Base-by-base conservation (phyloP, 2,113 vertebrate species). In the Xiphophorus hellerii region DNA sequence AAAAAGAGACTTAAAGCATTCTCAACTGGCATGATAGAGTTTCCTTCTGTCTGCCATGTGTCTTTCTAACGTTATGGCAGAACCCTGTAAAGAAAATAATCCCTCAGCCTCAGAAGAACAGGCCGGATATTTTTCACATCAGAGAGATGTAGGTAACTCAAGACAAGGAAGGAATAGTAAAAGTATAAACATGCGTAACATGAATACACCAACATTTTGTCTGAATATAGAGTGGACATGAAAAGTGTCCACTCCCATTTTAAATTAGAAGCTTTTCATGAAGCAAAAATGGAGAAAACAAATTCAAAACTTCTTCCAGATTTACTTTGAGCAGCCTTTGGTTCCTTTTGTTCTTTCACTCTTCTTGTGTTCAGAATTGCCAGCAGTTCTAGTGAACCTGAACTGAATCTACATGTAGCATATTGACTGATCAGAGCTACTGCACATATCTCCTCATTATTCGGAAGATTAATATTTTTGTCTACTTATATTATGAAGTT, bases 41-140 rank as follows among this genome's bases (percentile, higher is more conserved):
- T 88, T 88, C 88, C 81, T 74, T 84, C 87, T 89, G 87, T 83
- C 75, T 77, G 87, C 89, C 88, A 84, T 79, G 81, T 89, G 85
- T 87, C 20, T 58, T n/a, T 84, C 70, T 62, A 66, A 79, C 73
- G 82, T 73, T 68, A 83, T 73, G 44, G 51, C 35, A 25, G 67
- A 37, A 28, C 31, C 1, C 62, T 58, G 42, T 54, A 8, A 20
- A 28, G 39, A 44, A 44, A 58, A 58, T 58, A 58, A 48, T 20
- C 66, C 28, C 48, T 51, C 66, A 10, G 2, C 33, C 3, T 58
- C 31, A 84, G 81, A 75, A 30, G 35, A 63, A 72, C 14, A 58
- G 51, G 51, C 22, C 7, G 0, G 51, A 58, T 58, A 25, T 22
- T n/a, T 58, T 58, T 58, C 51, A 58, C 51, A 58, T 58, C 51